Base-by-base conservation (phyloP, 1,140 invertebrate genomes). In the Liolophura sinensis region DNA sequence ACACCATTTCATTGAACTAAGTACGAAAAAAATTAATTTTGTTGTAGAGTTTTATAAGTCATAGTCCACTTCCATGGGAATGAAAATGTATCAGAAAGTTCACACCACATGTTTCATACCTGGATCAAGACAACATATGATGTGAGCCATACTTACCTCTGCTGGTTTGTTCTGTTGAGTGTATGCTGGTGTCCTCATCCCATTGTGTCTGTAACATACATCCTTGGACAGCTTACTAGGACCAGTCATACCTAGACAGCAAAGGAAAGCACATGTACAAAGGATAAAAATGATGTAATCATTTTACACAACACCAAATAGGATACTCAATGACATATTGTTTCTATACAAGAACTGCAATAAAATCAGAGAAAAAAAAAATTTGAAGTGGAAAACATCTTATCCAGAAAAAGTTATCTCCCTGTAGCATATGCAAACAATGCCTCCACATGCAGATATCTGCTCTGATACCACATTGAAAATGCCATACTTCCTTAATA, bases 131-230 rank as follows among this genome's bases (percentile, higher is more conserved):
- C n/a, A 52, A 24, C 31, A 40, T 9, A 40, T 40, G 31, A 40
- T 40, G 9, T 40, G 31, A 40, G 31, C 40, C 6, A n/a, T 47
- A 24, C 64, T 71, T 74, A 80, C 78, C 74, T 80, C 78, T 47
- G 78, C 78, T 59, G 78, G 77, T 66, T 77, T 80, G 68, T 78
- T 78, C 49, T 78, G 75, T 20, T 69, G 60, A 20, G 60, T 65
- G 24, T 66, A 71, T 24, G 58, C 52, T 27, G 64, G 68, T 69
- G 66, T 73, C 31, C 56, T 67, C 18, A 68, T 49, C 56, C 66
- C 67, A 66, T 73, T 64, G 18, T 54, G 62, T n/a, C 67, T 68
- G 31, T 40, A 40, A 9, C 31, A 40, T 9, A 40, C 54, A 69
- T 58, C 57, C 71, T 73, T 60, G 62, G 65, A 46, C 55, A 63